Base-by-base conservation (phyloP, 2,888 invertebrate species). In the Xestobium rufovillosum region DNA sequence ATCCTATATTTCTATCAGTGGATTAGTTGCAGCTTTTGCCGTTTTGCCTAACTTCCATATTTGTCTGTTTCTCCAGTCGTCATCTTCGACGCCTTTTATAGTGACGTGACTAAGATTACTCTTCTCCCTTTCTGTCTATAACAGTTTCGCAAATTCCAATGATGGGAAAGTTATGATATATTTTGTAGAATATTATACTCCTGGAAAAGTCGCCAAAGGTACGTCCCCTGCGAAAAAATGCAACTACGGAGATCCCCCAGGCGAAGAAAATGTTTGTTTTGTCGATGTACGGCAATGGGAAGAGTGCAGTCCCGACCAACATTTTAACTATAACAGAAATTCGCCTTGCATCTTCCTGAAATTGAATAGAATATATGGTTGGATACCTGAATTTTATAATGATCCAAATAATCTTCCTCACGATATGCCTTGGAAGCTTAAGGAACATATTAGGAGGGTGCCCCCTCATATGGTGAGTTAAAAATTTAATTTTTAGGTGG, bases 331-430 rank as follows among this genome's bases (percentile, higher is more conserved):
- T 66, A 84, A 88, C 61, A 82, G 83, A 59, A 92, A 91, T 26
- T 80, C 84, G 12, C 97, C 97, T 0, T 98, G 98, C 66, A 75
- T 97, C 45, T 84, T 96, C 60, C 72, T 98, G 38, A 97, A 97
- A 63, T 70, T 98, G 26, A 98, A 98, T 69, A 91, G 87, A 75
- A 92, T 94, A 56, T 92, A 79, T 53, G 88, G 81, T 12, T 95
- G 94, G 94, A 70, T 73, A 45, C 94, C 95, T 0, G 74, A 82
- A 17, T 85, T 76, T 56, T 92, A 85, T 59, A 81, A 87, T 56
- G 76, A 80, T 45, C 75, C 82, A 1, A 67, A 70, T 4, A 63
- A 70, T 36, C 68, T 90, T 31, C 91, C 91, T 0, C 53, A 62
- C 0, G 73, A 75, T 2, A 89, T 91, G 88, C 89, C 90, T 0